Base-by-base conservation (phyloP, 2,797 vertebrate genomes). In the Hirundo rustica region DNA sequence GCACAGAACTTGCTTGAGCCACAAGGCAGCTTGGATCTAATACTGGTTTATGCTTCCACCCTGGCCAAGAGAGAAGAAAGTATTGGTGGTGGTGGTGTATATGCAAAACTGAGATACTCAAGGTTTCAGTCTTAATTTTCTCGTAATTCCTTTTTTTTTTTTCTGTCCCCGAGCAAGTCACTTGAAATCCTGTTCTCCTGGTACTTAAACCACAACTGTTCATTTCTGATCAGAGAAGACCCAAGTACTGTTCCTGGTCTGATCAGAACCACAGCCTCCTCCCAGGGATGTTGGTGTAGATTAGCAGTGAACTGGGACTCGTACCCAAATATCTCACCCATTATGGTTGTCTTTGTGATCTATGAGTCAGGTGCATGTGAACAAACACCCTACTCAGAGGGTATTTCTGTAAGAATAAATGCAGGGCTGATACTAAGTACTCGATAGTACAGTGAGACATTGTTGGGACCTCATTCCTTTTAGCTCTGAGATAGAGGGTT, bases 371-470 rank as follows among this genome's bases (percentile, higher is more conserved):
- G 45, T 36, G 13, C 1, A 2, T 42, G 21, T 73, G 30, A 72
- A 50, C 36, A 65, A 85, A 38, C 25, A n/a, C 9, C 4, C 22
- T 36, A 13, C 27, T 80, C 22, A 80, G 40, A 45, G 20, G 42
- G 38, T 23, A 22, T 57, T 74, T 86, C 42, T 77, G 8, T n/a
- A 48, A 74, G 61, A 93, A 74, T 27, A 47, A 57, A 47, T 67
- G 19, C 26, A 40, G 36, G n/a, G 32, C 40, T 38, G 44, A 44
- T 77, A 44, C 6, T 27, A 83, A 64, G 13, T 48, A 22, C 61
- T 40, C 0, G 0, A 34, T 10, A 18, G 10, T 8, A 48, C 1
- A 2, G n/a, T 29, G 53, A 62, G 7, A 4, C 48, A 23, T 45
- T 61, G 13, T 2, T 4, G 36, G 26, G 8, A 67, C 19, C 11